A percentile compares a stretch with the other conserved stretches of the same genome.
These are phyloP conservation scores for Cataglyphis livida DNA, from an alignment of 2,888 invertebrate genomes.

Conservation along the genomic window DNA sequence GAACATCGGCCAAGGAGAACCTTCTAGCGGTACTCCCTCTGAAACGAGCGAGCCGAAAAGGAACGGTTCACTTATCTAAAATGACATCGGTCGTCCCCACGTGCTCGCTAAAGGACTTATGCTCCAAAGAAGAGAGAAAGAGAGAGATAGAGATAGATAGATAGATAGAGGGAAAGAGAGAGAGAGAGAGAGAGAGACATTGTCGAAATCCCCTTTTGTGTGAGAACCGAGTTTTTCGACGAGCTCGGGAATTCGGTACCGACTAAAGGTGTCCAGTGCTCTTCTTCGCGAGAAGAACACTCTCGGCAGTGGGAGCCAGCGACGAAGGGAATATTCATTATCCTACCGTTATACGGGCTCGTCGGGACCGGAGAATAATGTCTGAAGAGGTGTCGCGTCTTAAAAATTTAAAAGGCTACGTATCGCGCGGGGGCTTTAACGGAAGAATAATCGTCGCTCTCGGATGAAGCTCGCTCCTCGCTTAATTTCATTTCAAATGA, in stretches of 20 bases:
- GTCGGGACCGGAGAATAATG: constrained; percentile 8
- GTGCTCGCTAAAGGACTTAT: constrained; percentile 78
- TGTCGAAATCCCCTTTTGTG: constrained; percentile 51
- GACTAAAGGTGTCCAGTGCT: constrained; percentile 29
- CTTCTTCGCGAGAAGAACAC: constrained; percentile 16
- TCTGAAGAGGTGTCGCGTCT: constrained; percentile 33
- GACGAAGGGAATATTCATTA: constrained; percentile 41
- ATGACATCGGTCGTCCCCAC: constrained; percentile 83
- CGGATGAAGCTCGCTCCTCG: neutral
- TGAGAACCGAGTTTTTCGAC: constrained; percentile 22
- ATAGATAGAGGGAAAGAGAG: constrained; percentile 3
- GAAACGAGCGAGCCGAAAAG: constrained; percentile 45
- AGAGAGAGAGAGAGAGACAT: constrained; percentile 47
- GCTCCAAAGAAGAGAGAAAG: constrained; percentile 46
- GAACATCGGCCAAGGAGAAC: constrained; percentile 28
- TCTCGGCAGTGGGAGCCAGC: neutral
- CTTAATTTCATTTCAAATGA: constrained; percentile 40
- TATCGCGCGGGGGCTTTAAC: constrained; percentile 16
- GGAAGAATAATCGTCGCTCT: constrained; percentile 32
- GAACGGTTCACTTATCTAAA: constrained; percentile 82
- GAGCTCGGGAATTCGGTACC: constrained; percentile 35
- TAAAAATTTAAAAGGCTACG: constrained; percentile 28
- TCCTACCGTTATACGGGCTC: constrained; percentile 3
- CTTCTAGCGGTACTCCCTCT: constrained; percentile 23
- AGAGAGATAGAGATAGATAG: constrained; percentile 4